These are phyloP conservation scores for Cossypha dichroa DNA, from an alignment of 2,797 vertebrate species.

Conservation along the genomic window DNA sequence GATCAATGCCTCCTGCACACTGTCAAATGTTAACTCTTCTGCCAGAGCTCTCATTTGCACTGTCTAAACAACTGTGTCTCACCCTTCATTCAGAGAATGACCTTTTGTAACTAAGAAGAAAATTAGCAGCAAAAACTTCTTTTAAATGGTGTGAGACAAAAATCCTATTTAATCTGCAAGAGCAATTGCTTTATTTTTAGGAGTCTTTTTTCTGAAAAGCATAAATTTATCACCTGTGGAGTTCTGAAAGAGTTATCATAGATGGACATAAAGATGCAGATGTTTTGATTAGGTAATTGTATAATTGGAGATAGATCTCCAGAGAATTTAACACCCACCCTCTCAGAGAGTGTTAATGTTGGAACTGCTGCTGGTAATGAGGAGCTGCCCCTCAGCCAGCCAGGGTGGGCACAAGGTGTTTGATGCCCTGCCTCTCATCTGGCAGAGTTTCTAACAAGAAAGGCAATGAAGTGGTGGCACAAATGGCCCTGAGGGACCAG, in stretches of 20 bases:
- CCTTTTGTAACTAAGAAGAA: background rate
- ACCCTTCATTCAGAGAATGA: background rate
- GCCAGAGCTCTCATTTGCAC: background rate
- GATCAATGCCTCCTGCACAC: background rate
- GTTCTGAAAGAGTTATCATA: background rate
- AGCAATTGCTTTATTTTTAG: background rate
- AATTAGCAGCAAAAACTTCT: background rate
- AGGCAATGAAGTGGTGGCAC: background rate
- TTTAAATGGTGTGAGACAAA: background rate
- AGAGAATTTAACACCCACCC: background rate
- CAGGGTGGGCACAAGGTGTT: background rate
- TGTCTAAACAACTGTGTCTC: background rate
- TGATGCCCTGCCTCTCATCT: background rate
- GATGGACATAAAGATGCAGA: background rate
- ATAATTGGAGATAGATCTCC: background rate
- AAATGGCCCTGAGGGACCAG: background rate
- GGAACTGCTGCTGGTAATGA: background rate
- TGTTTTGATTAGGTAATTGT: background rate
- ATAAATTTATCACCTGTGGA: background rate
- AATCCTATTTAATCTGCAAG: background rate
- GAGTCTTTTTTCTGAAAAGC: background rate
- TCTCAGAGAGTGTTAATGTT: accelerated
- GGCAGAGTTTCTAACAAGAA: background rate
- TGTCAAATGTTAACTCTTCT: background rate
- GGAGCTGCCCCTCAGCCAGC: background rate